Conservation (phyloP, 2,888 invertebrate genomes). For the Ferdinandea cuprea region DNA sequence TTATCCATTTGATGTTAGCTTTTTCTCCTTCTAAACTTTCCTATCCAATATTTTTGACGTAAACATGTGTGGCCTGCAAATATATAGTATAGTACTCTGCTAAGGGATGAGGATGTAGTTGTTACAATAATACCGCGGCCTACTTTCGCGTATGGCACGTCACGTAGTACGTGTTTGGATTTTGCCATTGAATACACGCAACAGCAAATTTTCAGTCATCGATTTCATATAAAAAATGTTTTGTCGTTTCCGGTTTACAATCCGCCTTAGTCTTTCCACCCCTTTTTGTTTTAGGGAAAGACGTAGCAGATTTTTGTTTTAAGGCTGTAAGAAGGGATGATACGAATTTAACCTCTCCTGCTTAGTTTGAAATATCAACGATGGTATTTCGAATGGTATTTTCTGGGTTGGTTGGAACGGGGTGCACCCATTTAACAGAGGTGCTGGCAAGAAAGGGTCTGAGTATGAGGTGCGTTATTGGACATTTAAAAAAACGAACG, state of each 20-base stretch:
- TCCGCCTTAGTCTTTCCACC: constrained; percentile 6
- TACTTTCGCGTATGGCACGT: constrained; percentile 50
- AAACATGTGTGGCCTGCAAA: constrained; percentile 27
- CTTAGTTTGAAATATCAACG: constrained; percentile 16
- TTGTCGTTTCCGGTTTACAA: constrained; percentile 32
- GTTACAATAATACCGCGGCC: constrained; percentile 13
- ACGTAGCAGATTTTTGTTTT: constrained; percentile 15
- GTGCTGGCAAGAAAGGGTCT: background rate
- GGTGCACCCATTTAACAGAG: background rate
- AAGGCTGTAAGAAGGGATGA: constrained; percentile 17
- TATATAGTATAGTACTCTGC: background rate
- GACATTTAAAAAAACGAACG: too few relatives aligned
- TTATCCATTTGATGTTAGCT: constrained; percentile 29
- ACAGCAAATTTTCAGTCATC: constrained; percentile 62
- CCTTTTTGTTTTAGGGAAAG: background rate
- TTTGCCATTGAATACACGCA: constrained; percentile 21
- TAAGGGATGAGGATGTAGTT: background rate
- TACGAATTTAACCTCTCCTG: constrained; percentile 19
- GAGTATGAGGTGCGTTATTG: background rate
- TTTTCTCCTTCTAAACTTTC: constrained; percentile 3
- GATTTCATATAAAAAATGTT: constrained; percentile 63
- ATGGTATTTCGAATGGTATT: constrained; percentile 1
- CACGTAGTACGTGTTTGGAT: background rate
- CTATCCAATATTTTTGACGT: constrained; percentile 12
- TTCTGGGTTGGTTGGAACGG: background rate